A percentile compares a stretch with the other conserved stretches of the same genome.
These are phyloP conservation scores for Lutra lutra DNA, from an alignment of 2,797 vertebrate genomes.

Conservation along the genomic window DNA sequence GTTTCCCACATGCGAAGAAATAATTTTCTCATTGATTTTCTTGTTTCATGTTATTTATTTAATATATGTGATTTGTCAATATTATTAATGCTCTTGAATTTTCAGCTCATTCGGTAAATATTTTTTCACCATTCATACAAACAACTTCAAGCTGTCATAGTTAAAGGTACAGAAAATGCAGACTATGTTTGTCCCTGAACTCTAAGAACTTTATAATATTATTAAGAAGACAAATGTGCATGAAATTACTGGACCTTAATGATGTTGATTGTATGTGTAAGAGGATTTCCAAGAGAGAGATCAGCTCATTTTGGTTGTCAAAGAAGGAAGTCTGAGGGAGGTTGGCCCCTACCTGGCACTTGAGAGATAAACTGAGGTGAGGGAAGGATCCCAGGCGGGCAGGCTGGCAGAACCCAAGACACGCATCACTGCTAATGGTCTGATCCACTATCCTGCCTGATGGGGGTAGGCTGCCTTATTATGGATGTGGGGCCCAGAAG, in stretches of 20 bases:
- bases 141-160: not conserved
- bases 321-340: not conserved
- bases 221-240: not conserved
- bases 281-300: not conserved
- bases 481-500: not conserved
- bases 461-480: not conserved
- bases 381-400: not conserved
- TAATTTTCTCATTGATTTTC: not conserved
- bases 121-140: not conserved
- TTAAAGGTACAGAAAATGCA: not conserved
- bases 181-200: not conserved
- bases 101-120: not conserved
- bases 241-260: not conserved
- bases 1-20: not conserved
- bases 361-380: not conserved
- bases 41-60: conserved; percentile 29
- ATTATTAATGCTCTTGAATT: conserved; percentile 19
- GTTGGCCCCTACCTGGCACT: not conserved
- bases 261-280: not conserved
- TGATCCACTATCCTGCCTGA: not conserved
- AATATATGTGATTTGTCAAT: not conserved
- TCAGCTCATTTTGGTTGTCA: not conserved
- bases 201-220: not conserved
- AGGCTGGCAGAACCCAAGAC: not conserved
- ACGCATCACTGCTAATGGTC: not conserved